A percentile compares a stretch with the other conserved stretches of the same genome.
These are phyloP conservation scores for Bombus difficillimus DNA, from an alignment of 1,140 invertebrate species.

Conservation along the genomic window DNA sequence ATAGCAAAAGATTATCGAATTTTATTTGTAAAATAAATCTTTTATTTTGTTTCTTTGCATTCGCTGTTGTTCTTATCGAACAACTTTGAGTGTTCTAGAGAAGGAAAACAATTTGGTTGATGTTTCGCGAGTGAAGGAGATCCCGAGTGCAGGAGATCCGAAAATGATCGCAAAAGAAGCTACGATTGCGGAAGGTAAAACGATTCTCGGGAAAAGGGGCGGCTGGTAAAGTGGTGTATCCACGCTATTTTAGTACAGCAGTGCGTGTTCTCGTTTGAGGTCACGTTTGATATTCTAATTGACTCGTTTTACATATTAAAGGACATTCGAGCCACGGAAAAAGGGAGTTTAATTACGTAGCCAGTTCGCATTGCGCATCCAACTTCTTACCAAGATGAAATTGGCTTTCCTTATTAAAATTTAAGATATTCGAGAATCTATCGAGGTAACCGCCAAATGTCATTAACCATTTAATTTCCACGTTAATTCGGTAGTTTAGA, in stretches of 20 bases:
- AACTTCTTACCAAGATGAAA: background rate
- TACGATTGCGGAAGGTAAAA: conserved; percentile 47
- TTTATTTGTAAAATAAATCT: background rate
- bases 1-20: background rate
- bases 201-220: background rate
- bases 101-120: background rate
- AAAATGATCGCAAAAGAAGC: conserved; percentile 52
- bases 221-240: conserved; percentile 27
- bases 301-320: conserved; percentile 77
- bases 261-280: conserved; percentile 69
- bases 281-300: conserved; percentile 78
- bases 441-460: background rate
- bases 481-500: background rate
- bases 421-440: background rate
- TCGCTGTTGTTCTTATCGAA: background rate
- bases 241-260: conserved; percentile 59
- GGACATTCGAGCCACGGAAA: conserved; percentile 68
- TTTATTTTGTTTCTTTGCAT: fast-evolving
- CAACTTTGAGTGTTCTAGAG: background rate
- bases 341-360: conserved; percentile 73
- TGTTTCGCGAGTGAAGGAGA: background rate
- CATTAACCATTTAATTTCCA: background rate
- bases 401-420: background rate
- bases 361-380: conserved; percentile 51
- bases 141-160: background rate